Conservation (phyloP, 1,140 invertebrate species). For the Lethrus apterus region DNA sequence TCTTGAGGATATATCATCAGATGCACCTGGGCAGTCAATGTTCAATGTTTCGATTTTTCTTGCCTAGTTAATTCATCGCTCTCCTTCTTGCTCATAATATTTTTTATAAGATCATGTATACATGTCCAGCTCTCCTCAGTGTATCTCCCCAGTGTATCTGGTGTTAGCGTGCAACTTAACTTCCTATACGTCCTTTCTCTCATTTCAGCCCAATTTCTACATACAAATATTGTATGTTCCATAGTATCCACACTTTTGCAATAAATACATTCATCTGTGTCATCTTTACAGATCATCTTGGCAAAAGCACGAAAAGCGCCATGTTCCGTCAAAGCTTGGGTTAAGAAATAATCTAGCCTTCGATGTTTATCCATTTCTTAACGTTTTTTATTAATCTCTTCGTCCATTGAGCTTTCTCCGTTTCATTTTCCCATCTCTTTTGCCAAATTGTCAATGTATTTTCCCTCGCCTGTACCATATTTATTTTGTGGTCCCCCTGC, state of each 20-base stretch:
- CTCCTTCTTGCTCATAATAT: too few species aligned
- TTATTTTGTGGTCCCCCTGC: not conserved
- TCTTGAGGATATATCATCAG: too few species aligned
- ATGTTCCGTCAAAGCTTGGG: constrained; percentile 6
- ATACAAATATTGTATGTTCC: constrained; percentile 11
- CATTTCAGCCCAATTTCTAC: not conserved
- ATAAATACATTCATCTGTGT: constrained; percentile 7
- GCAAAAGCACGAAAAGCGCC: not conserved
- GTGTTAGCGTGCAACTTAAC: not conserved
- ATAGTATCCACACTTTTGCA: constrained; percentile 3
- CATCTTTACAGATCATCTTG: not conserved
- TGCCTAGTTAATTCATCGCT: too few species aligned
- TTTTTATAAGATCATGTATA: too few species aligned
- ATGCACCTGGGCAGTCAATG: too few species aligned
- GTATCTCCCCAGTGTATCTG: constrained; percentile 5
- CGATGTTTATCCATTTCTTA: constrained; percentile 4
- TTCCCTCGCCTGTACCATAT: not conserved
- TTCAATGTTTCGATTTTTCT: too few species aligned
- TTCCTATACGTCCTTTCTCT: not conserved
- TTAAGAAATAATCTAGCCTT: constrained; percentile 5
- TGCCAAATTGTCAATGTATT: not conserved
- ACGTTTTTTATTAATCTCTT: constrained; percentile 10
- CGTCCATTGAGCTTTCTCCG: constrained; percentile 7
- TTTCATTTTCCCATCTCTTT: constrained; percentile 9
- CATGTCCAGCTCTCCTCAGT: too few species aligned